Conservation (phyloP, 92 coral and sea anemone species). For the Chrysogorgia sp. region DNA sequence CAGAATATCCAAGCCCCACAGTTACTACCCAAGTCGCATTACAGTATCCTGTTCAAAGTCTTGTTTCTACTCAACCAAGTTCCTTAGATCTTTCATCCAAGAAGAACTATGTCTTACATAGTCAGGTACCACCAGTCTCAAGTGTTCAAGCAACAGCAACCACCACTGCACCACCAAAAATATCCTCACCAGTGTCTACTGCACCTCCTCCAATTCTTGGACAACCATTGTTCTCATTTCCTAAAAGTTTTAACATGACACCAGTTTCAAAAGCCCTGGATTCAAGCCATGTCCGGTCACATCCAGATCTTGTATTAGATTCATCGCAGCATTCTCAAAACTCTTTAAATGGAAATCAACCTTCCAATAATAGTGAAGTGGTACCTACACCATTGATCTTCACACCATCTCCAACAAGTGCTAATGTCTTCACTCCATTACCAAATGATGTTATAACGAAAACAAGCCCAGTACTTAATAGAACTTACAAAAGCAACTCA, state of each 20-base stretch:
- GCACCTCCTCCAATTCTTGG: slow-evolving; percentile 45
- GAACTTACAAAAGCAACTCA: slow-evolving; percentile 14
- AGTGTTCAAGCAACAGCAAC: slow-evolving; percentile 3
- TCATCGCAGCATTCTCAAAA: slow-evolving; percentile 1
- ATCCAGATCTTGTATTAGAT: slow-evolving; percentile 16
- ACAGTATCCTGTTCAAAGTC: not conserved
- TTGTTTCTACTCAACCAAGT: not conserved
- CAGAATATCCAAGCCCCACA: slow-evolving; percentile 17
- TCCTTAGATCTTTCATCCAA: not conserved
- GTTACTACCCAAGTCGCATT: not conserved
- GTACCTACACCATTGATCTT: slow-evolving; percentile 25
- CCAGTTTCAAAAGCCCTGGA: slow-evolving; percentile 42
- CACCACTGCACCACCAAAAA: slow-evolving; percentile 37
- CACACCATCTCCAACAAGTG: slow-evolving; percentile 8
- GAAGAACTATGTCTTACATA: not conserved
- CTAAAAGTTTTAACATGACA: slow-evolving; percentile 28
- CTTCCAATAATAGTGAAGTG: not conserved
- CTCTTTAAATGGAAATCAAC: not conserved
- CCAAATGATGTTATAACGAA: slow-evolving; percentile 16
- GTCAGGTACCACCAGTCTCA: slow-evolving; percentile 1
- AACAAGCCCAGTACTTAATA: slow-evolving; percentile 41
- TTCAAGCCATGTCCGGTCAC: slow-evolving; percentile 40
- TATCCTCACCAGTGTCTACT: slow-evolving; percentile 26
- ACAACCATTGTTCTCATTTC: slow-evolving; percentile 41
- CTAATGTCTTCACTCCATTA: slow-evolving; percentile 32